Evolutionary conservation across 2,797 vertebrate species (phyloP), one percentile per base, ranked within the genome.

Genomic region (Hapalemur alaotrensis): DNA sequence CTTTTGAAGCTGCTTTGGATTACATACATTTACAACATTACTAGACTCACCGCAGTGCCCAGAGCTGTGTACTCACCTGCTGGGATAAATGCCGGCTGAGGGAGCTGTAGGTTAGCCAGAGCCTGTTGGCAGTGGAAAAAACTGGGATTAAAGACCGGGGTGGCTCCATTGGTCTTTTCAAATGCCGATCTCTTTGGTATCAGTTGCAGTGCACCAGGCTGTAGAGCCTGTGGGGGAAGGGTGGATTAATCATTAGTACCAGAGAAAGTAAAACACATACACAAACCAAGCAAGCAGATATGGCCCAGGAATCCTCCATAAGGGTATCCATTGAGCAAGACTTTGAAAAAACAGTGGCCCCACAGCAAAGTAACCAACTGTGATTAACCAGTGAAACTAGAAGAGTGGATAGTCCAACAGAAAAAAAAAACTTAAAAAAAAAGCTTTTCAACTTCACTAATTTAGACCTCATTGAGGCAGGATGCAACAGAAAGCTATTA

Each of bases 101-200:
- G 99, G 94, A 99, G 98, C 97, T 99, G 99, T 99, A 99, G 99
- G 99, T 99, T 99, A 96, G 99, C 99, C 98, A 99, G 98, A 98
- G 99, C 99, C 98, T 99, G 99, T 98, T 99, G 99, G 99, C 99
- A 99, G 98, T 99, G 99, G 98, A 99, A 99, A 99, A 99, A 99
- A 98, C 98, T 99, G 98, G 99, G 99, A 99, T 99, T 99, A 98
- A 99, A 99, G 98, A 99, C 94, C 30, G 99, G 99, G 73, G 99
- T 98, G 97, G 99, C 99, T 98, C 99, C 99, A 69, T 99, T 99
- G 98, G 98, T 99, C 99, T 99, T 99, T 98, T 99, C 99, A 98
- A 99, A 97, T 97, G 99, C 98, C 91, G 98, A 98, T 99, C 99
- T 99, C 99, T 99, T 99, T 99, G 99, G 99, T 99, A 99, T 99